Base-by-base conservation (phyloP, 2,888 invertebrate species). In the Drosophila hamatofila region DNA sequence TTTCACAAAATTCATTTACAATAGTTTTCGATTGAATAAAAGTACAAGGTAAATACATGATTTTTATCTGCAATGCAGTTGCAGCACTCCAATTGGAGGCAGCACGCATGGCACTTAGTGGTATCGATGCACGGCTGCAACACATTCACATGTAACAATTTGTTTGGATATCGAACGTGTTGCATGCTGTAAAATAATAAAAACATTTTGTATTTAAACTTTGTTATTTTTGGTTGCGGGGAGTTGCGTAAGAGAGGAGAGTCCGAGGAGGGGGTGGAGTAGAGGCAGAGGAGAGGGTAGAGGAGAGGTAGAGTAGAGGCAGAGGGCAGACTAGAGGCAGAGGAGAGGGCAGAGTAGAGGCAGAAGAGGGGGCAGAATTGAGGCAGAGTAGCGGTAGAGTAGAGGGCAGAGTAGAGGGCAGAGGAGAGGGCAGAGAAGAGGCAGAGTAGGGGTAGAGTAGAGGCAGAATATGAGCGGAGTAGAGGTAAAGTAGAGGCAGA, bases 151-250 rank as follows among this genome's bases (percentile, higher is more conserved):
- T 66, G 54, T 44, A 54, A 58, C 27, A 62, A 58, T 66, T 73
- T 30, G 62, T 66, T 70, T 58, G 12, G 39, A 42, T 35, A 39
- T 64, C 44, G 44, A 58, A 71, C 55, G 44, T 48, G 63, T 76
- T 72, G 59, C 51, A 51, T 65, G 49, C 63, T 33, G 41, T 61
- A 46, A 23, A 72, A 69, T 77, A 62, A 56, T 35, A 69, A 73
- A 73, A 69, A 49, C 46, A 73, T 73, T 64, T 78, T 51, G 44
- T 44, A 42, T 69, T 73, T 55, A 25, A 33, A 27, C 25, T 37
- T 23, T n/a, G 27, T n/a, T 57, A 23, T 18, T 18, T 48, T 14
- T 12, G 46, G 30, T 14, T 42, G 21, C 11, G n/a, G 39, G 39
- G 14, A 35, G 35, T 4, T 14, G 42, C 21, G 14, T 14, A 5